These are phyloP conservation scores for Apteryx owenii DNA, from an alignment of 2,113 vertebrate genomes.

Conservation along the genomic window DNA sequence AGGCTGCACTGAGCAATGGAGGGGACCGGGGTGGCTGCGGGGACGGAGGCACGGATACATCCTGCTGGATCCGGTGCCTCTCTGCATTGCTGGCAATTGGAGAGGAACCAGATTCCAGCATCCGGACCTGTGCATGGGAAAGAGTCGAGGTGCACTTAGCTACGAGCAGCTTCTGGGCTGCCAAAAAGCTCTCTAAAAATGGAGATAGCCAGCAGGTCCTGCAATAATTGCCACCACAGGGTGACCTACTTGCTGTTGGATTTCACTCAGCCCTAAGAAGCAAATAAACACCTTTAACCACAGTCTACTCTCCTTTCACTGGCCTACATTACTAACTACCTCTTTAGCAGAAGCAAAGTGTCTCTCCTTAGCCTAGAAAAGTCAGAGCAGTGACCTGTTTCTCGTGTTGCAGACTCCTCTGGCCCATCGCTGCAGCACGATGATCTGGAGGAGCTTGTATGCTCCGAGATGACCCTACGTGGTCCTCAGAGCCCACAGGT, in stretches of 20 bases:
- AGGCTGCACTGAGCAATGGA: background rate
- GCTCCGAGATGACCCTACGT: background rate
- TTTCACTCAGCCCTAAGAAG: background rate
- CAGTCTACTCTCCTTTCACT: background rate
- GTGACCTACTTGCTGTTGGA: background rate
- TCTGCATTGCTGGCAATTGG: fast-evolving
- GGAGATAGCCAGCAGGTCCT: background rate
- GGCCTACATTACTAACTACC: background rate
- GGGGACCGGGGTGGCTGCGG: fast-evolving
- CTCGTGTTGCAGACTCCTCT: background rate
- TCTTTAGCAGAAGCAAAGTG: background rate
- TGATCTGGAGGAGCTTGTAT: background rate
- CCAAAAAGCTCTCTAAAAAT: background rate
- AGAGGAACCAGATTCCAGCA: fast-evolving
- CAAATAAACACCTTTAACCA: background rate
- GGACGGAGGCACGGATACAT: background rate
- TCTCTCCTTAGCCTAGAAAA: background rate
- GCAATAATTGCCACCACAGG: background rate
- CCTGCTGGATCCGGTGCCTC: background rate
- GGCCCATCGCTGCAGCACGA: background rate
- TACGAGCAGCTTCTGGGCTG: background rate
- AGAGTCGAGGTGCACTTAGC: too few species aligned
- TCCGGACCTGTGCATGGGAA: background rate
- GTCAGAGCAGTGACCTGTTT: background rate
- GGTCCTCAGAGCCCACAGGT: background rate